Conservation (phyloP, 2,113 vertebrate genomes). For the Ploceus nigricollis region DNA sequence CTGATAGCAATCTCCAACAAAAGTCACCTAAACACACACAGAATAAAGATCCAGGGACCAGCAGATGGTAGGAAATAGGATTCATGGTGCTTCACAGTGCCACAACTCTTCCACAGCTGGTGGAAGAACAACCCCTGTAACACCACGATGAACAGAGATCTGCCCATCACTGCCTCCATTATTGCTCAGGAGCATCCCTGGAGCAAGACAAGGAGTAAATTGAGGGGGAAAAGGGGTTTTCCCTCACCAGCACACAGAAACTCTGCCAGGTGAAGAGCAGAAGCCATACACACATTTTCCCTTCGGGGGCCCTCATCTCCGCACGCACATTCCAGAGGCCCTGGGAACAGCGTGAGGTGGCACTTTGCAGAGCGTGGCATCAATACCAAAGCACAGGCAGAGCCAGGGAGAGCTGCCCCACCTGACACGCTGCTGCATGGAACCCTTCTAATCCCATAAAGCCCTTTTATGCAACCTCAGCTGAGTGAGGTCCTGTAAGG, state of each 20-base stretch:
- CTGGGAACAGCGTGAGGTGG: neutral
- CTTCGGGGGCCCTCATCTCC: neutral
- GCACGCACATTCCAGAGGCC: neutral
- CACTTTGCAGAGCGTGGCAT: neutral
- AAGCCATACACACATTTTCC: neutral
- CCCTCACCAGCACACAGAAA: neutral
- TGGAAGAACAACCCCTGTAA: neutral
- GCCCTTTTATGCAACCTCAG: slow-evolving; percentile 46
- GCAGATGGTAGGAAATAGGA: neutral
- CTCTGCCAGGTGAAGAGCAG: neutral
- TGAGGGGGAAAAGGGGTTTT: neutral
- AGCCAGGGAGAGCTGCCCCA: slow-evolving; percentile 4
- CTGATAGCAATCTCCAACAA: neutral
- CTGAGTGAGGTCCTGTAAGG: slow-evolving; percentile 37
- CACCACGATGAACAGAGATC: accelerated
- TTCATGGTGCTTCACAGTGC: neutral
- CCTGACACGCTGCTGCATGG: slow-evolving; percentile 11
- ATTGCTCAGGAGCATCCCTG: neutral
- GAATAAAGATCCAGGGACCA: neutral
- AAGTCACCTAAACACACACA: neutral
- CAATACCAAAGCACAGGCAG: neutral
- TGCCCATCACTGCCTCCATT: accelerated
- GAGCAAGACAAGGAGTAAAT: neutral
- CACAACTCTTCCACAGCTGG: neutral
- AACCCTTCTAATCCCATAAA: slow-evolving; percentile 62